Evolutionary conservation across 2,797 vertebrate genomes (phyloP), one percentile per base, ranked within the genome.

Genomic region (Platyrinchus mystaceus): DNA sequence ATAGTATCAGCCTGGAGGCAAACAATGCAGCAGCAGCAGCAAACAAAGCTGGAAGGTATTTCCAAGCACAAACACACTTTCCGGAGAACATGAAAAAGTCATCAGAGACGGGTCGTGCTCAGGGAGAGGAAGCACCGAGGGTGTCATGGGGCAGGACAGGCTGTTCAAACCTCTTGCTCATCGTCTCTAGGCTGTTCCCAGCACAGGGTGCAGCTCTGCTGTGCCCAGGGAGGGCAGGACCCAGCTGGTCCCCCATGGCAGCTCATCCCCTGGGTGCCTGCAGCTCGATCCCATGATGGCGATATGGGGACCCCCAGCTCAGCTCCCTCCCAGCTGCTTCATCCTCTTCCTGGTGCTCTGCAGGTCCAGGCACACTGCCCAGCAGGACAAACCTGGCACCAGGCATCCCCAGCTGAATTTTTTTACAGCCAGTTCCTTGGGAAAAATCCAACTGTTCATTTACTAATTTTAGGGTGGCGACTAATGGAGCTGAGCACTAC

Each of bases 1-100:
- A 96, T 94, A 89, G 37, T 76, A 96, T 96, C 90, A 1, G 80
- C 70, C 60, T 3, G 28, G n/a, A 84, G 71, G 80, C 1, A 58
- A 95, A 96, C 93, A 96, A 95, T 96, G 63, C 34, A 1, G 50
- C 43, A 6, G 50, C 43, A 6, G 67, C 39, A 1, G 56, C 89
- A 89, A 95, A 95, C 93, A 94, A 94, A 95, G 78, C 13, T 1
- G 85, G 92, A 96, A 94, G 63, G 93, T 70, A 87, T 93, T 96
- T 95, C 59, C 81, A 82, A 88, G 86, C 90, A 93, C 85, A 94
- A 95, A 87, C 53, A 86, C 6, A 1, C 47, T 90, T 95, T 94
- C 96, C 78, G 67, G 90, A 93, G 27, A 91, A 46, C 92, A 94
- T 94, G 93, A 87, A 95, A 96, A 96, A 96, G 47, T 18, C 88